Conservation (phyloP, 1,140 invertebrate species). For the Orius insidiosus region DNA sequence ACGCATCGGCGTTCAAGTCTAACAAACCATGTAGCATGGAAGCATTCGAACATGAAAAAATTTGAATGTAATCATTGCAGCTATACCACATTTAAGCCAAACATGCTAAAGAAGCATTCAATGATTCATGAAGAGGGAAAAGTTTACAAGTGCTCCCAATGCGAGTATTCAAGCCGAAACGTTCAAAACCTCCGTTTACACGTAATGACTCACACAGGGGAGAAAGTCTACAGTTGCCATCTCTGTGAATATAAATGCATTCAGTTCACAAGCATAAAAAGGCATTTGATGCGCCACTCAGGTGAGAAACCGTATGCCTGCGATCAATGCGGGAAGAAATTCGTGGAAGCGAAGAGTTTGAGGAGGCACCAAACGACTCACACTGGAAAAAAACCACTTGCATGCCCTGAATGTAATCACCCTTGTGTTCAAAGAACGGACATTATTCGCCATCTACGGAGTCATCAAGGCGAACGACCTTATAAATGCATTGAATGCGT, state of each 20-base stretch:
- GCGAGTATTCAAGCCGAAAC: constrained; percentile 22
- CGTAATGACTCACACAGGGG: constrained; percentile 39
- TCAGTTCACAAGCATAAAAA: constrained; percentile 24
- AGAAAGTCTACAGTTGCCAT: constrained; percentile 37
- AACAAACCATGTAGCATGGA: no score
- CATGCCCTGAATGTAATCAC: no score
- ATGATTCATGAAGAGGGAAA: constrained; percentile 21
- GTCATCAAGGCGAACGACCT: no score
- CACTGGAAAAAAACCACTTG: no score
- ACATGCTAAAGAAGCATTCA: constrained; percentile 52
- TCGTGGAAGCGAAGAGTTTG: no score
- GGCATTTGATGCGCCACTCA: constrained; percentile 27
- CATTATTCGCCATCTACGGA: no score
- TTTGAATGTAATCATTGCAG: not conserved
- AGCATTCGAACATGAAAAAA: no score
- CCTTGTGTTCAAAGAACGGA: no score
- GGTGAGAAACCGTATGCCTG: constrained; percentile 31
- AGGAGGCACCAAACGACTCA: no score
- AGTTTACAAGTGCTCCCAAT: constrained; percentile 25
- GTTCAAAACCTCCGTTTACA: constrained; percentile 21
- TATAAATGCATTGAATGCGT: no score
- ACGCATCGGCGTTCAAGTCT: no score
- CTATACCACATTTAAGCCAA: constrained; percentile 49
- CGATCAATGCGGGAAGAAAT: constrained; percentile 32
- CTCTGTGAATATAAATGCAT: constrained; percentile 27